Base-by-base conservation (phyloP, 2,888 invertebrate species). In the Chalcosyrphus nemorum region DNA sequence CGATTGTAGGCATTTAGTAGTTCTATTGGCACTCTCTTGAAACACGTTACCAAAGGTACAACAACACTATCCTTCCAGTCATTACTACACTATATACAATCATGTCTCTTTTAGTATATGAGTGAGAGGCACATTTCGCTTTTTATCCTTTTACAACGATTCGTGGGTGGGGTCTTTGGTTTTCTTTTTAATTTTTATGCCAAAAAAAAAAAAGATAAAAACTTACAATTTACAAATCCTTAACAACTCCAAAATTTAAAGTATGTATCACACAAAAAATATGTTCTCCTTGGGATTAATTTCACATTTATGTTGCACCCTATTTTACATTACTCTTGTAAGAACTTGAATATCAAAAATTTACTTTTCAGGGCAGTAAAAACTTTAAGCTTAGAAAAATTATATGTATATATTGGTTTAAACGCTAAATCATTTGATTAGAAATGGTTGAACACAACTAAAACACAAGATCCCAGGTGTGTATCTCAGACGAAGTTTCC, bases 401-500 rank as follows among this genome's bases (percentile, higher is more conserved):
- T n/a, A n/a, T n/a, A n/a, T 43, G 54, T n/a, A 54, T 41, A 41
- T n/a, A 47, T 17, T 1, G 17, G 5, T 13, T 38, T 66, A 11
- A 15, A 52, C 11, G 41, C 41, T 27, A 52, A 47, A 32, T 43
- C 41, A 41, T 41, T 32, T 15, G 68, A 29, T 45, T 19, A 41
- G 13, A 43, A 35, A 35, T 38, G 71, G 43, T 52, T 63, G 59
- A 77, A 66, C 68, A 59, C 38, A 82, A 82, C 50, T 56, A 50
- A 82, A 72, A 68, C 38, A 19, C 52, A 63, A 71, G 50, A 57
- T 56, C 54, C 45, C 54, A 71, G 57, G 65, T 71, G 74, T 84
- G 80, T 84, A 84, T 84, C 84, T 84, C 80, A 65, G 74, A 59
- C 74, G 78, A 84, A 84, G 68, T 61, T 84, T 75, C 84, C 84